Percentiles rank a stretch among this genome's conserved stretches.
phyloP scores from a whole-genome alignment of 2,888 invertebrate species.

The Notodonta dromedarius region DNA sequence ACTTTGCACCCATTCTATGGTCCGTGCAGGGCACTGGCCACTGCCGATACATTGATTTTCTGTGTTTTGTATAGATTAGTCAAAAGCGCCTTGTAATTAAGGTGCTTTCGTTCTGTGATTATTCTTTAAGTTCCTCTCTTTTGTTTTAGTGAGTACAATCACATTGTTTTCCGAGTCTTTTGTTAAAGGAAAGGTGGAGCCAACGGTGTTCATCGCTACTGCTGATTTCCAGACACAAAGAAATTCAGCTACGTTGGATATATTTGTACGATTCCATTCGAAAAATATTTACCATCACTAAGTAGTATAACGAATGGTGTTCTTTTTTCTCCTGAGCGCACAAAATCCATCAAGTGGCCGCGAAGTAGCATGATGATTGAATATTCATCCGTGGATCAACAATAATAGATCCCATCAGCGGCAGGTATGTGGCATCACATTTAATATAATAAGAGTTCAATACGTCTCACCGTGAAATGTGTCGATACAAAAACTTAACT shows the following conservation, averaged over 20 bases:
- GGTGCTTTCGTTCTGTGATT: slow-evolving; percentile 61
- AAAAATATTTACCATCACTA: slow-evolving; percentile 50
- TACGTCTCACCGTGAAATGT: slow-evolving; percentile 83
- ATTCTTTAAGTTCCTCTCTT: slow-evolving; percentile 47
- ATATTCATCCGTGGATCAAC: slow-evolving; percentile 83
- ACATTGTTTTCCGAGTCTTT: slow-evolving; percentile 40
- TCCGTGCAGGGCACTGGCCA: slow-evolving; percentile 63
- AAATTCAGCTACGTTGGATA: slow-evolving; percentile 31
- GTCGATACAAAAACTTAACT: slow-evolving; percentile 82
- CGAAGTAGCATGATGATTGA: slow-evolving; percentile 78
- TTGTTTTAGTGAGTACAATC: slow-evolving; percentile 40
- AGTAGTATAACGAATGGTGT: slow-evolving; percentile 56
- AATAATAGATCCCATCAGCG: slow-evolving; percentile 82
- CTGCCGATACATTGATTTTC: slow-evolving; percentile 70
- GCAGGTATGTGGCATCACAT: slow-evolving; percentile 81
- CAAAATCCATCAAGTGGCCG: slow-evolving; percentile 64
- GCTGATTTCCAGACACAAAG: slow-evolving; percentile 30
- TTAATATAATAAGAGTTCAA: slow-evolving; percentile 83
- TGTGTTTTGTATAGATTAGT: slow-evolving; percentile 70
- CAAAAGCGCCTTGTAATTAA: slow-evolving; percentile 75
- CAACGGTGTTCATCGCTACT: slow-evolving; percentile 26
- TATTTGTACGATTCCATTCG: slow-evolving; percentile 43
- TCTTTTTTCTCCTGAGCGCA: slow-evolving; percentile 54
- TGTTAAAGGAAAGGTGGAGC: slow-evolving; percentile 34
- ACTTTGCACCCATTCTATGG: slow-evolving; percentile 82